Evolutionary conservation across 2,888 invertebrate genomes (phyloP), one percentile per base, ranked within the genome.

Genomic region (Hypena proboscidalis): DNA sequence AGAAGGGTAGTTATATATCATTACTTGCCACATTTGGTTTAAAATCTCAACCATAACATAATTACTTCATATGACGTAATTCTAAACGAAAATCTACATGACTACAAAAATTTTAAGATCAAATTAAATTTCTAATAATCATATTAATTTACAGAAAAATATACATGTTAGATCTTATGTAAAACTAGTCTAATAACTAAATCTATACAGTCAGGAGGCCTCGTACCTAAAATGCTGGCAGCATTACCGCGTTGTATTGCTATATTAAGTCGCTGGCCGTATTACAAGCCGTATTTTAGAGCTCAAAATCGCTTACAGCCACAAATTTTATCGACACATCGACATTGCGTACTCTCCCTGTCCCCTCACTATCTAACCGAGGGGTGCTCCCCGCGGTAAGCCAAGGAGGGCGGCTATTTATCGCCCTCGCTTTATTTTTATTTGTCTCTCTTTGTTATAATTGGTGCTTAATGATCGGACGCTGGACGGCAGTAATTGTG

Each of bases 371-470:
- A 82, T 51, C 53, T 38, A 57, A 58, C 58, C 47, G 57, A 65
- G 67, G 82, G 83, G 79, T 73, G 65, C 67, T 51, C 77, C 74
- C 73, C 71, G 69, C 58, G 77, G 73, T 77, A 75, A 75, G 74
- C 73, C 75, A 74, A 73, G 74, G 56, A 67, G 66, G 68, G 65
- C 66, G 64, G 60, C 80, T 83, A 82, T 85, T 85, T 84, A 85
- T 86, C 80, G 79, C 76, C 70, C 71, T 73, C 78, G 78, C 71
- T 83, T 82, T 85, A 85, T 85, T 87, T 86, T 85, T 87, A 85
- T 85, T 64, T 74, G 77, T 76, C 70, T 63, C 69, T 72, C 75
- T 67, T 71, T 75, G 69, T 76, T 79, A 79, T 86, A 84, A 87
- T 87, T 83, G 83, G 70, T 73, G 71, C 66, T 80, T 85, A 85